Conservation (phyloP, 2,888 invertebrate genomes). For the Oligia fasciuncula region DNA sequence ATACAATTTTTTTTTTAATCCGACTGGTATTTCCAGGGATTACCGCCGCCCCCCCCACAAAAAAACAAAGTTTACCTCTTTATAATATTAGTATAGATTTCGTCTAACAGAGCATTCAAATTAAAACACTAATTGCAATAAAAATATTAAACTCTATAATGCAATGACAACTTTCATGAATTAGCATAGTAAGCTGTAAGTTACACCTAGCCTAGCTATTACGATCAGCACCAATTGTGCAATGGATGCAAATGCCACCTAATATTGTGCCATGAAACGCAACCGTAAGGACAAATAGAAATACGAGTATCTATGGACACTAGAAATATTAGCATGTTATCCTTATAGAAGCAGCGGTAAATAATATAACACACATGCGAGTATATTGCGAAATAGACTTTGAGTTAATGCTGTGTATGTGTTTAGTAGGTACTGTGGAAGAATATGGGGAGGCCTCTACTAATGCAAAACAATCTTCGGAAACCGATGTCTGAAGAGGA, state of each 20-base stretch:
- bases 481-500: too few species aligned
- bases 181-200: slow-evolving; percentile 23
- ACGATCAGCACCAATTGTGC: slow-evolving; percentile 11
- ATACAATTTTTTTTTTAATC: too few species aligned
- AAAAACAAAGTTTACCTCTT: too few species aligned
- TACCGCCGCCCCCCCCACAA: too few species aligned
- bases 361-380: slow-evolving; percentile 2
- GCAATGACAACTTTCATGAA: neutral
- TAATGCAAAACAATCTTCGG: too few species aligned
- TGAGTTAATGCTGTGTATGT: too few species aligned
- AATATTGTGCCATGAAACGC: neutral
- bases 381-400: too few species aligned
- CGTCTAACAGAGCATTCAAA: neutral
- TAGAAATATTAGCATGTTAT: slow-evolving; percentile 8
- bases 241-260: slow-evolving; percentile 18
- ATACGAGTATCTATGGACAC: neutral
- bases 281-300: slow-evolving; percentile 10
- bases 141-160: slow-evolving; percentile 1
- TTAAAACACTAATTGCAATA: neutral
- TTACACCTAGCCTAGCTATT: neutral
- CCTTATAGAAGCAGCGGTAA: slow-evolving; percentile 12
- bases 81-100: too few species aligned
- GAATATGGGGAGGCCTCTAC: too few species aligned
- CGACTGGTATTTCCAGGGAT: too few species aligned
- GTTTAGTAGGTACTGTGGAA: too few species aligned